These are phyloP conservation scores for Bursaphelenchus okinawaensis DNA, from an alignment of 2,888 invertebrate genomes.

Conservation along the genomic window DNA sequence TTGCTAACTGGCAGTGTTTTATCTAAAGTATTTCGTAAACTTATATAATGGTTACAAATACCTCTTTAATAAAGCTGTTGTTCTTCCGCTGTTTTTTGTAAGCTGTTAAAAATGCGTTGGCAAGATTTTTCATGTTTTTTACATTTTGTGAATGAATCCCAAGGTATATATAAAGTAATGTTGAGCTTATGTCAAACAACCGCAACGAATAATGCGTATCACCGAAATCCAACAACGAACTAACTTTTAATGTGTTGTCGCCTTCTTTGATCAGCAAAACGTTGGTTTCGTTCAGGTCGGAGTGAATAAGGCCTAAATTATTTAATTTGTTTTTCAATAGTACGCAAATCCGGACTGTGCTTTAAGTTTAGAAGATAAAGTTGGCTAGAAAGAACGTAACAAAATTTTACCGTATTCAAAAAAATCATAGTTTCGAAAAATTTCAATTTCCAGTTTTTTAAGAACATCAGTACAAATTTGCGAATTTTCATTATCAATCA, in stretches of 20 bases:
- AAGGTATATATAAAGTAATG: constrained; percentile 29
- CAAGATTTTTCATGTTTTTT: constrained; percentile 13
- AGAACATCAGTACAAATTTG: neutral
- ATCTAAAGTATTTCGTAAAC: no score
- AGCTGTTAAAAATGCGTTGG: neutral
- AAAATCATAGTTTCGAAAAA: neutral
- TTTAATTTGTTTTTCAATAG: neutral
- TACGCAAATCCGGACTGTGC: no score
- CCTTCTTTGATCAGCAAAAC: constrained; percentile 14
- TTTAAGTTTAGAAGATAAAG: no score
- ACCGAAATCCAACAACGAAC: constrained; percentile 32
- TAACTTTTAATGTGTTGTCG: constrained; percentile 16
- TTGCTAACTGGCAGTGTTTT: neutral
- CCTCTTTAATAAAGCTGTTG: neutral
- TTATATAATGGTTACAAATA: no score
- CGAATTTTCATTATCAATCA: no score
- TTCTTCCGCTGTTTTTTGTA: neutral
- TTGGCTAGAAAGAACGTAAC: no score
- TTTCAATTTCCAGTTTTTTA: constrained; percentile 1
- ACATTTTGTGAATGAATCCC: constrained; percentile 7
- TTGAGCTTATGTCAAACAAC: constrained; percentile 29
- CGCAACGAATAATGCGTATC: constrained; percentile 28
- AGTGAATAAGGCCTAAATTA: constrained; percentile 31
- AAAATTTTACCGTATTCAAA: constrained; percentile 17
- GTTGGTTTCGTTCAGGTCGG: constrained; percentile 32